phyloP scores from a whole-genome alignment of 2,888 invertebrate genomes.

The Stegophylla sp. region DNA sequence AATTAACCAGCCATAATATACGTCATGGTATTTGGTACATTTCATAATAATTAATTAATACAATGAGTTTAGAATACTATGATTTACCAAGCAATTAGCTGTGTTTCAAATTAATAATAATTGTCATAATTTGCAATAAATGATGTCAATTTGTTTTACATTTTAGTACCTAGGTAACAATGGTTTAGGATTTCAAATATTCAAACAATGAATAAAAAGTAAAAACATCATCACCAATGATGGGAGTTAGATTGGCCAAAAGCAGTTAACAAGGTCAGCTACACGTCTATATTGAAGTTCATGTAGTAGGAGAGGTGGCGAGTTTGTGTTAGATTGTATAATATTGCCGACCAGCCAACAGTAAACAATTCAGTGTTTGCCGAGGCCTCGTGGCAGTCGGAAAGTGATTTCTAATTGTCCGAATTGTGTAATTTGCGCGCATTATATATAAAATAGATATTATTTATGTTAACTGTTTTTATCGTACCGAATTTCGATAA shows the following conservation, averaged over 20 bases:
- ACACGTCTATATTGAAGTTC: conserved; percentile 47
- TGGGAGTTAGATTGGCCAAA: conserved; percentile 38
- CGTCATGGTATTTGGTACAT: too few species aligned
- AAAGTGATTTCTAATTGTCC: conserved; percentile 41
- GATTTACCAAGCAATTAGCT: too few species aligned
- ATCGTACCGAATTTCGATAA: background rate
- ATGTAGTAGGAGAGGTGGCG: conserved; percentile 40
- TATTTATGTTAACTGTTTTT: background rate
- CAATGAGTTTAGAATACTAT: too few species aligned
- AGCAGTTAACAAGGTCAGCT: conserved; percentile 49
- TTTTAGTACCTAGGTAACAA: background rate
- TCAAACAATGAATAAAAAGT: background rate
- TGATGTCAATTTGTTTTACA: background rate
- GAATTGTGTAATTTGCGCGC: background rate
- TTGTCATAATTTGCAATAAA: background rate
- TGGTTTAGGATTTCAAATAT: background rate
- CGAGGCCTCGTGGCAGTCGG: conserved; percentile 61
- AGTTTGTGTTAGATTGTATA: conserved; percentile 47
- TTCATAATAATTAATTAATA: too few species aligned
- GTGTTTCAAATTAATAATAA: too few species aligned
- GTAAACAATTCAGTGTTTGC: conserved; percentile 59
- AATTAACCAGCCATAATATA: too few species aligned
- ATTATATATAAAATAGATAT: background rate
- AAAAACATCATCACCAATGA: conserved; percentile 11
- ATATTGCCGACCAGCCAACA: conserved; percentile 30